Base-by-base conservation (phyloP, 1,140 invertebrate genomes). In the Drosophila arawakana region DNA sequence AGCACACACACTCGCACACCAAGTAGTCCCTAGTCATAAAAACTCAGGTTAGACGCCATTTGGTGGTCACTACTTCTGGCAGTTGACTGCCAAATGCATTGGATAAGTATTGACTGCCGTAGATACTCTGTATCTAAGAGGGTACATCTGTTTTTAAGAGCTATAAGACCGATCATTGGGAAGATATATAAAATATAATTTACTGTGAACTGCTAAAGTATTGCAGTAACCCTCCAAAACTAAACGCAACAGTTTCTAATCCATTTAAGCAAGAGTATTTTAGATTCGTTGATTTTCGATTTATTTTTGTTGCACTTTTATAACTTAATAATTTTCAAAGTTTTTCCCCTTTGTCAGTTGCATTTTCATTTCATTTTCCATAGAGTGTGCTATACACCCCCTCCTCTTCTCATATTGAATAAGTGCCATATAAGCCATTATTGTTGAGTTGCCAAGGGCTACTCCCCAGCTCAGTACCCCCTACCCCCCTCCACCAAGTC, bases 251-350 rank as follows among this genome's bases (percentile, higher is more conserved):
- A 15, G 18, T 2, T 21, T 1, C 18, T 21, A 21, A 21, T 21
- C 18, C 18, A 21, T 5, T 30, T n/a, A 57, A 15, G 15, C 15
- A 15, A 50, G 46, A n/a, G 46, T 18, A 25, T 62, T 37, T 37
- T 25, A 18, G 21, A 3, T 58, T 67, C 60, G 39, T 2, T 43
- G 11, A n/a, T 43, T 21, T 21, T 1, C 1, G 18, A 2, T 21
- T 18, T 15, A 11, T 39, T 62, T 43, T 21, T 9, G n/a, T 68
- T 69, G 59, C 47, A 21, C 58, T 77, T 60, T 59, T 62, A 81
- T 41, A 80, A 55, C 66, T 62, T 78, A 61, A 66, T 73, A 81
- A 68, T 78, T 58, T 69, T 46, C 59, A 66, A 69, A 73, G 47
- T 43, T 50, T 70, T 63, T 58, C 52, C 50, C 50, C 47, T 62